phyloP scores from a whole-genome alignment of 2,888 invertebrate genomes.

The Branchinecta sandiegonensis region DNA sequence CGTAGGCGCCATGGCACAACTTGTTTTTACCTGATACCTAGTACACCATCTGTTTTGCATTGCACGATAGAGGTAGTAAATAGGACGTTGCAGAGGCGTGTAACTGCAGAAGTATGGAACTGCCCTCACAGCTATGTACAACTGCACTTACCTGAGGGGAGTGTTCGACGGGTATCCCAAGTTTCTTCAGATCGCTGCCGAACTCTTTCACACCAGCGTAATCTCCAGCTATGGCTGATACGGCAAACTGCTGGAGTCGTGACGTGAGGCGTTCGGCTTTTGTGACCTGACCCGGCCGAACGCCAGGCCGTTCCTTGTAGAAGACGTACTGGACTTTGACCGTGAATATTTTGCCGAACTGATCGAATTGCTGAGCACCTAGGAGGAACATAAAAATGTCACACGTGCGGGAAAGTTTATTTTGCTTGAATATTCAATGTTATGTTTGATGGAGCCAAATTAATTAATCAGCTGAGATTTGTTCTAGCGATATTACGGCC shows the following conservation, averaged over 20 bases:
- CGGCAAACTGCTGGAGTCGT: constrained; percentile 81
- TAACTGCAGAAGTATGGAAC: too few species aligned
- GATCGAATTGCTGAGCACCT: constrained; percentile 94
- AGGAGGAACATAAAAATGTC: constrained; percentile 19
- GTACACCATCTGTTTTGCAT: too few species aligned
- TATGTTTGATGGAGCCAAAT: too few species aligned
- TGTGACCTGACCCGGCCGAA: constrained; percentile 82
- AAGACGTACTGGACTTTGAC: constrained; percentile 92
- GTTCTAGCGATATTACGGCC: too few species aligned
- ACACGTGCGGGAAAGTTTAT: too few species aligned
- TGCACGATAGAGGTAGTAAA: too few species aligned
- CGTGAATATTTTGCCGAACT: constrained; percentile 98
- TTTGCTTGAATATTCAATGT: too few species aligned
- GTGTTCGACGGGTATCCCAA: constrained; percentile 91
- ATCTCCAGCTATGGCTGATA: constrained; percentile 82
- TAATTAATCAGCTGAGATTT: too few species aligned
- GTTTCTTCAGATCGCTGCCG: constrained; percentile 76
- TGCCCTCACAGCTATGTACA: too few species aligned
- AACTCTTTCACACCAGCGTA: constrained; percentile 87
- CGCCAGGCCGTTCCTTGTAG: constrained; percentile 94
- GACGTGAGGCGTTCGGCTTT: constrained; percentile 83
- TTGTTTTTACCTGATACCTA: too few species aligned
- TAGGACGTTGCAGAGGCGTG: too few species aligned
- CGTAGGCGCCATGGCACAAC: too few species aligned
- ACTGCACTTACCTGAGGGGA: constrained; percentile 61